Conservation (phyloP, 2,888 invertebrate species). For the Acrocera orbiculus region DNA sequence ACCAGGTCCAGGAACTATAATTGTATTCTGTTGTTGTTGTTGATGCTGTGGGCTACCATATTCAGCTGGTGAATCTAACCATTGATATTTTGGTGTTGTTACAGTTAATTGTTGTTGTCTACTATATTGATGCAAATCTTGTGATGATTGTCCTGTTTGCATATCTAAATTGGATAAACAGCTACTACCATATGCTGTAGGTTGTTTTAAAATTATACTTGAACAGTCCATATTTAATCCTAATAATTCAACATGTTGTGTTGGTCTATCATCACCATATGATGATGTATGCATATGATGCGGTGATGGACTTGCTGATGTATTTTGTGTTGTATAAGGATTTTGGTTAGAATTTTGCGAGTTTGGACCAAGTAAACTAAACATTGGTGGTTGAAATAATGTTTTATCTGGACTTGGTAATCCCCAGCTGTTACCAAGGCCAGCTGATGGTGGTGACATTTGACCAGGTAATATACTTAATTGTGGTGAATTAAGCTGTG, state of each 20-base stretch:
- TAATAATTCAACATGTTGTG: conserved; percentile 38
- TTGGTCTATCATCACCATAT: conserved; percentile 32
- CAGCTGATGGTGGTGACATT: conserved; percentile 39
- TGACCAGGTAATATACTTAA: conserved; percentile 28
- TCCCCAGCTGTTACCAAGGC: conserved; percentile 51
- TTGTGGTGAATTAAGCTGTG: conserved; percentile 27
- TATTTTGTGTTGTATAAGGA: conserved; percentile 35
- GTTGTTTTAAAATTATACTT: conserved; percentile 39
- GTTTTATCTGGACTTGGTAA: conserved; percentile 50
- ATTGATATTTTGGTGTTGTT: conserved; percentile 46
- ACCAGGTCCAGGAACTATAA: conserved; percentile 40
- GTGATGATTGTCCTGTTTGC: conserved; percentile 30
- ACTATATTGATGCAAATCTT: conserved; percentile 36
- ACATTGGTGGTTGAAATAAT: conserved; percentile 44
- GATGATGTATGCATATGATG: conserved; percentile 25
- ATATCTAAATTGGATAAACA: conserved; percentile 37
- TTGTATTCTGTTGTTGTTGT: too few relatives aligned
- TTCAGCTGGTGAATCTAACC: conserved; percentile 39
- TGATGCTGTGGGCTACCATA: conserved; percentile 34
- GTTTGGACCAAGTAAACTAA: conserved; percentile 42
- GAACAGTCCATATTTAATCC: conserved; percentile 43
- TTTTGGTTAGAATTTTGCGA: conserved; percentile 35
- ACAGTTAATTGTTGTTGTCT: conserved; percentile 34
- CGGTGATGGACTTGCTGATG: conserved; percentile 31
- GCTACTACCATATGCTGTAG: conserved; percentile 42